Percentiles rank a stretch among this genome's conserved stretches.
Conservation (phyloP, 2,888 invertebrate genomes). For the Trissolcus japonicus region DNA sequence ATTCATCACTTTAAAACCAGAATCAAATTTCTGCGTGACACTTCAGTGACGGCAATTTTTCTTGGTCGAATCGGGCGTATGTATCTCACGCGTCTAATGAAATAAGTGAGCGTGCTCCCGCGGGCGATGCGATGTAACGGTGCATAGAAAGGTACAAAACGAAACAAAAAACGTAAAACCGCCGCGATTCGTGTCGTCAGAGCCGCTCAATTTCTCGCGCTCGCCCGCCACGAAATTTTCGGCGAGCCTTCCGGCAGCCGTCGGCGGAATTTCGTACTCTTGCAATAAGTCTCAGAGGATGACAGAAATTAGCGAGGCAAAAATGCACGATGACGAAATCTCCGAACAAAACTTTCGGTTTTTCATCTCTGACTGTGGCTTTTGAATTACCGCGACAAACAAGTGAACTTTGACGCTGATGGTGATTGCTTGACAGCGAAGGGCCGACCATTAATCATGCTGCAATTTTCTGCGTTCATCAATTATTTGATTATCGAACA, state of each 20-base stretch:
- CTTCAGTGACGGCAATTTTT: conserved; percentile 37
- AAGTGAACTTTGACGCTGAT: no score
- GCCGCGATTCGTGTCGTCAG: not conserved
- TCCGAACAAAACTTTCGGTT: no score
- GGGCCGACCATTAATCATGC: no score
- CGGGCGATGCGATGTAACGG: conserved; percentile 47
- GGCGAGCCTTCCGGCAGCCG: conserved; percentile 34
- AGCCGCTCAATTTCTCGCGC: conserved; percentile 41
- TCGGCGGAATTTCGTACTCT: no score
- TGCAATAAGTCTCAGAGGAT: no score
- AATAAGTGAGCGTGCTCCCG: conserved; percentile 43
- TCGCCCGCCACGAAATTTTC: conserved; percentile 25
- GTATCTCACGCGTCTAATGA: conserved; percentile 47
- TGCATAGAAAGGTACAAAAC: conserved; percentile 47
- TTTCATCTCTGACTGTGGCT: no score
- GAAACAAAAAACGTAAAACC: conserved; percentile 31
- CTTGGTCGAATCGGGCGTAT: conserved; percentile 20
- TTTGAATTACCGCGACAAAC: no score
- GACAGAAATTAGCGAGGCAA: no score
- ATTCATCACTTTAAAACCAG: conserved; percentile 34
- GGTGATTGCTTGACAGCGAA: no score
- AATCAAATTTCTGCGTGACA: conserved; percentile 47
- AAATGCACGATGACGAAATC: no score
- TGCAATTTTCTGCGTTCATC: no score
- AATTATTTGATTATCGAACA: no score